Percentiles rank a stretch among this genome's conserved stretches.
These are phyloP conservation scores for Murina feae DNA, from an alignment of 2,113 vertebrate species.

Conservation along the genomic window DNA sequence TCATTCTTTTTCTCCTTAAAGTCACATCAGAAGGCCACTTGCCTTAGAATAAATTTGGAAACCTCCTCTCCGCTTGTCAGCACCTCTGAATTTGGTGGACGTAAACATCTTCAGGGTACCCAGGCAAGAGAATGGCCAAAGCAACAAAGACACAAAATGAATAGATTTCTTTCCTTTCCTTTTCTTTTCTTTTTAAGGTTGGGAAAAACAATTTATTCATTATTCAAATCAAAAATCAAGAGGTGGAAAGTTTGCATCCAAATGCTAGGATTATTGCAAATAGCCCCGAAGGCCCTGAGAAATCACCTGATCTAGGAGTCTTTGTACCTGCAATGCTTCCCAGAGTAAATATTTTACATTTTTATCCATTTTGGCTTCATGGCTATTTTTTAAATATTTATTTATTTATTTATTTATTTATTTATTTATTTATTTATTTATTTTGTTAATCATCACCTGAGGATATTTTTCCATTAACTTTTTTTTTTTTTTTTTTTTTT, in stretches of 20 bases:
- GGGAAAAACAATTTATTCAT: background rate
- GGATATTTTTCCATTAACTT: no score
- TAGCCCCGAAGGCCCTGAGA: background rate
- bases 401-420: no score
- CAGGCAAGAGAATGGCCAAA: background rate
- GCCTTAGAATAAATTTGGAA: background rate
- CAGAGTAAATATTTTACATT: background rate
- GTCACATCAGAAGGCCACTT: background rate
- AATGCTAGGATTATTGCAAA: background rate
- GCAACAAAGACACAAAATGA: background rate
- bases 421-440: no score
- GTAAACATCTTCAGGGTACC: background rate
- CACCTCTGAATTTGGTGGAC: background rate
- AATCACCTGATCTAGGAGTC: background rate
- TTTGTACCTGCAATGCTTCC: background rate
- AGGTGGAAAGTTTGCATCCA: background rate
- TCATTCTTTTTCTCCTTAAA: conserved; percentile 14
- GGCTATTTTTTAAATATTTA: no score
- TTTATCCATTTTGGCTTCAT: background rate
- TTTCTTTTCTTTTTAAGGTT: background rate
- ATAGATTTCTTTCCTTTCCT: background rate
- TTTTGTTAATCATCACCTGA: no score
- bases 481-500: no score
- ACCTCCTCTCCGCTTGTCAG: background rate
- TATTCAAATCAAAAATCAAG: background rate